Base-by-base conservation (phyloP, 2,888 invertebrate species). In the Leucania comma region DNA sequence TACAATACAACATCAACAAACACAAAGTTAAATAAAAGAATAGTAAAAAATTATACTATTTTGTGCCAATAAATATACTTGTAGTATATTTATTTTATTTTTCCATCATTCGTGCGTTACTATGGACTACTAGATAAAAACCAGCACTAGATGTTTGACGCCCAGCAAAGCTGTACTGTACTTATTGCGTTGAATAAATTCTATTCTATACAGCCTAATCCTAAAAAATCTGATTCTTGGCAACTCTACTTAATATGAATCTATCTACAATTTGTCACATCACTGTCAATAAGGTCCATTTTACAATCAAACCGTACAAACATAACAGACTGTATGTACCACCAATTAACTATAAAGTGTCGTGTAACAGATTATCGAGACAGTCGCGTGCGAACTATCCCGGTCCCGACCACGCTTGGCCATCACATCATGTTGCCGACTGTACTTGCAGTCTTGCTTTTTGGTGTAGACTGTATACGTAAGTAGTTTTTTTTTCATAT, bases 321-420 rank as follows among this genome's bases (percentile, higher is more conserved):
- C 48, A 60, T 48, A 86, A 68, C 88, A 89, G 65, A 81, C 86
- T 89, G 85, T 91, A 88, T 86, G 85, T 63, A 50, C 56, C 22
- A 75, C 68, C 56, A 85, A 75, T 80, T 78, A 82, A 76, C 64
- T 88, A 89, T 89, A 89, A 84, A 89, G 83, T 81, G 81, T 72
- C 77, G 79, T 50, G 68, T 32, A 38, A 17, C 32, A 74, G 75
- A 82, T 84, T 74, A 84, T 81, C 81, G 78, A 29, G 61, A 70
- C 87, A 86, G 88, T 88, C 69, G 78, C 72, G 86, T 85, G 80
- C 75, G 62, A 59, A 70, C 72, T 66, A 62, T 68, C 74, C 60
- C 65, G 60, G 53, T 56, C 62, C 50, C 62, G 58, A 78, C 75
- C 78, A 75, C 71, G 48, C 51, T 62, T 67, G 62, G 57, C 67